These are phyloP conservation scores for Oophaga pumilio DNA, from an alignment of 2,113 vertebrate species.

Conservation along the genomic window DNA sequence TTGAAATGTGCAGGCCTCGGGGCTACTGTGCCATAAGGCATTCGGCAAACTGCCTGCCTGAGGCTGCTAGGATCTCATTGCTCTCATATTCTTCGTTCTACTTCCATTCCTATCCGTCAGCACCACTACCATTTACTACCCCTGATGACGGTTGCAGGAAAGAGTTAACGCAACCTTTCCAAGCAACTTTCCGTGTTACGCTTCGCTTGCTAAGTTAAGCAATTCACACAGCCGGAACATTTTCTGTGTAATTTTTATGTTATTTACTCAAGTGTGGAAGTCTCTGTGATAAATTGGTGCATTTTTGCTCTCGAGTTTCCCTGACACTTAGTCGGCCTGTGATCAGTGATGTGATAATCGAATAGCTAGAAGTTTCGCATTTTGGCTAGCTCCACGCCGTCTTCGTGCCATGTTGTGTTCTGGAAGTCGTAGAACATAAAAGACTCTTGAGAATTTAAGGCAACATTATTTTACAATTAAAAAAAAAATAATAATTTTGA, in stretches of 20 bases:
- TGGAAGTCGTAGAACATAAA: not conserved
- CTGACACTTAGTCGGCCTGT: constrained; percentile 23
- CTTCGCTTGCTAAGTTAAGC: constrained; percentile 36
- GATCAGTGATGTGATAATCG: constrained; percentile 5
- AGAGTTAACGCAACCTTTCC: constrained; percentile 24
- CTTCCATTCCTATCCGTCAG: constrained; percentile 9
- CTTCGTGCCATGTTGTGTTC: not conserved
- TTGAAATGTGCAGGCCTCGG: constrained; percentile 46
- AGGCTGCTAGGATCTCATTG: constrained; percentile 38
- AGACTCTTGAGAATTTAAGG: not conserved
- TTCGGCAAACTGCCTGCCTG: constrained; percentile 51
- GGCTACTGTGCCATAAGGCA: constrained; percentile 56
- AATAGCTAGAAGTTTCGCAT: not conserved
- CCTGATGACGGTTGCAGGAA: not conserved
- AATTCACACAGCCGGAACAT: constrained; percentile 35
- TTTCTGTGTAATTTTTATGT: constrained; percentile 41
- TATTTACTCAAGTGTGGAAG: constrained; percentile 41
- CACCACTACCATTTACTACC: not conserved
- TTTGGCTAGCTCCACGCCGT: not conserved
- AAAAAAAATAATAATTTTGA: not conserved
- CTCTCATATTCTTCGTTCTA: constrained; percentile 27
- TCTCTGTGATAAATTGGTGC: constrained; percentile 25
- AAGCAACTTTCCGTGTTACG: constrained; percentile 29
- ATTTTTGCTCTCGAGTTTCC: constrained; percentile 5
- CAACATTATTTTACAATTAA: not conserved